These are phyloP conservation scores for Sepioteuthis lessoniana DNA, from an alignment of 2,888 invertebrate genomes.

Conservation along the genomic window DNA sequence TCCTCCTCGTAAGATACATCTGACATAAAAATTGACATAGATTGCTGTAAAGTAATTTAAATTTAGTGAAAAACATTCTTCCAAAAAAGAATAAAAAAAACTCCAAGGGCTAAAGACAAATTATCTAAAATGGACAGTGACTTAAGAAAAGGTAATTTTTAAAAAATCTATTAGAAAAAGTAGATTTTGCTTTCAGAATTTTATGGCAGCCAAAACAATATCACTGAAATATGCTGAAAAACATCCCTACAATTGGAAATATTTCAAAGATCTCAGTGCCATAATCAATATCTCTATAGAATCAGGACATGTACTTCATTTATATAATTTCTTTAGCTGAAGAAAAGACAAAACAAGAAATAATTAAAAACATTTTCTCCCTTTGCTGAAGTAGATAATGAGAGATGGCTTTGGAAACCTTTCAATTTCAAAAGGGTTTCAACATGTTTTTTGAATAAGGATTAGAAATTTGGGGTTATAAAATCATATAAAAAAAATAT, in stretches of 20 bases:
- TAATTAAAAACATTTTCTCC: not conserved
- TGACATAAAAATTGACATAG: too few relatives aligned
- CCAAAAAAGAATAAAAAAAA: too few relatives aligned
- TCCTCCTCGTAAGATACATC: too few relatives aligned
- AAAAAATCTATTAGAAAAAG: not conserved
- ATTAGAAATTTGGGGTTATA: too few relatives aligned
- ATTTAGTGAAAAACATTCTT: too few relatives aligned
- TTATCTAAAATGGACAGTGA: not conserved
- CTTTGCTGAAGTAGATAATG: not conserved
- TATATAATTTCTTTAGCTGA: not conserved
- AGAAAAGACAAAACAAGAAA: not conserved
- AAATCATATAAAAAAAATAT: too few relatives aligned
- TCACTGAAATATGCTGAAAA: not conserved
- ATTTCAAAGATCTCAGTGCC: not conserved
- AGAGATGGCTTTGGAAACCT: not conserved
- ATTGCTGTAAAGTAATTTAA: too few relatives aligned
- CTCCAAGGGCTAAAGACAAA: too few relatives aligned
- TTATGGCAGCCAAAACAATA: not conserved
- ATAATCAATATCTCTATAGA: not conserved
- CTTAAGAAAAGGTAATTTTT: not conserved
- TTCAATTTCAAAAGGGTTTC: too few relatives aligned
- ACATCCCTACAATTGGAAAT: not conserved
- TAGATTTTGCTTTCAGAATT: not conserved
- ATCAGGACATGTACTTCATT: not conserved
- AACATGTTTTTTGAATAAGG: too few relatives aligned